Base-by-base conservation (phyloP, 30 jellyfish, hydroid and myxozoan genomes). In the Pseudorhiza aurosa region DNA sequence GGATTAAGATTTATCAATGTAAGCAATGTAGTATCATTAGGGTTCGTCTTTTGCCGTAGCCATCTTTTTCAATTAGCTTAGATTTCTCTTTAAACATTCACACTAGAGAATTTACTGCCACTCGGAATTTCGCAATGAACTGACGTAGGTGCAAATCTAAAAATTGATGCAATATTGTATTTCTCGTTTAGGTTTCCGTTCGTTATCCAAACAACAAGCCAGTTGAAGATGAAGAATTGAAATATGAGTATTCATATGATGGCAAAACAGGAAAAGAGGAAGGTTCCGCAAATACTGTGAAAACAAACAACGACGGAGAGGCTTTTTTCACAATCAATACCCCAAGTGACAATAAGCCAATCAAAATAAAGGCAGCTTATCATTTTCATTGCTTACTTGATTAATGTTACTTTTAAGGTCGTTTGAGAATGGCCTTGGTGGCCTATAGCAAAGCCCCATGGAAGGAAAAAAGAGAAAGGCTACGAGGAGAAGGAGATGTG, bases 151-250 rank as follows among this genome's bases (percentile, higher is more conserved):
- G 77, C 29, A 11, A 22, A 32, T n/a, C 25, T 22, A 17, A 22
- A 50, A 17, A 0, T 68, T 18, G 17, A 4, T 72, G 45, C 18
- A 7, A 33, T 27, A 30, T 30, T 4, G 19, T 18, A 39, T 42
- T 65, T 0, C n/a, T n/a, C n/a, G n/a, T 67, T 69, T 35, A 72
- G 84, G 95, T 63, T 1, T 31, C 42, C 19, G 72, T 84, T 29
- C 60, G 68, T 30, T 72, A 46, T 72, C 88, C 85, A 33, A 55
- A 68, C 35, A 82, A 43, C 42, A 26, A 18, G 46, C 87, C 87
- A 14, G 79, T 57, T 4, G 19, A 60, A 8, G 39, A 63, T n/a
- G 58, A 33, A n/a, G 37, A 45, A 42, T 28, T 63, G 68, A 67
- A 49, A 40, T 77, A 55, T 37, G 60, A 60, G 8, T 30, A 73